phyloP scores from a whole-genome alignment of 2,888 invertebrate species.

The Hirtodrosophila cameraria region DNA sequence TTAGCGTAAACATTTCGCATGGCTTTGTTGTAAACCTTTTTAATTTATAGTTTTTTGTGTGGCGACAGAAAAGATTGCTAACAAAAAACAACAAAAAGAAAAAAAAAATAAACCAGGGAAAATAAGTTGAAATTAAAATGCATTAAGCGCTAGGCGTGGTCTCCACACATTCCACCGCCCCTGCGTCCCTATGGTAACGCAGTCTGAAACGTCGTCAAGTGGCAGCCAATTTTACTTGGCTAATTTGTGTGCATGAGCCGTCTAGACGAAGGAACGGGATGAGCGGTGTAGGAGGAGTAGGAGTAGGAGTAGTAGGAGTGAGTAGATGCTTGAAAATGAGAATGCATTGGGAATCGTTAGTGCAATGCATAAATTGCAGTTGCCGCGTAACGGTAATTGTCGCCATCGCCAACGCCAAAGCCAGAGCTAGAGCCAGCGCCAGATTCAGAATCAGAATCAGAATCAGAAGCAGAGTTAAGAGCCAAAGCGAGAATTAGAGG shows the following conservation, averaged over 20 bases:
- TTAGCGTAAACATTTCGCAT: constrained; percentile 47
- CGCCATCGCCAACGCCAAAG: constrained; percentile 59
- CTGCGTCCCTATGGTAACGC: not conserved
- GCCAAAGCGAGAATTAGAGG: constrained; percentile 3
- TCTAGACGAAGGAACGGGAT: constrained; percentile 33
- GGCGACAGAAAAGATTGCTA: constrained; percentile 13
- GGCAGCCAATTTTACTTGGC: constrained; percentile 73
- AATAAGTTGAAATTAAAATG: constrained; percentile 66
- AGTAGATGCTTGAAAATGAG: constrained; percentile 3
- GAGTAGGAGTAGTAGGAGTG: not conserved
- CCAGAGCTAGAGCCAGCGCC: no score
- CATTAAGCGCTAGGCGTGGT: constrained; percentile 54
- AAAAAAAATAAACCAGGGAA: no score
- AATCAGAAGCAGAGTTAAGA: no score
- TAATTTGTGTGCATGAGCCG: constrained; percentile 61
- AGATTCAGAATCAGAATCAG: no score
- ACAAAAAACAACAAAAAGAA: constrained; percentile 9
- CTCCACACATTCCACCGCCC: not conserved
- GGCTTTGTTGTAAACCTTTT: constrained; percentile 53
- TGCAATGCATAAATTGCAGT: constrained; percentile 69
- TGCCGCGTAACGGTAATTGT: constrained; percentile 74
- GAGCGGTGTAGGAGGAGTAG: not conserved
- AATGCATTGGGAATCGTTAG: constrained; percentile 64
- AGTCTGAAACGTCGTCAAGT: constrained; percentile 44
- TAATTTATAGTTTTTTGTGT: constrained; percentile 61